Evolutionary conservation across 1,140 invertebrate species (phyloP).

Genomic region (Apis cerana): DNA sequence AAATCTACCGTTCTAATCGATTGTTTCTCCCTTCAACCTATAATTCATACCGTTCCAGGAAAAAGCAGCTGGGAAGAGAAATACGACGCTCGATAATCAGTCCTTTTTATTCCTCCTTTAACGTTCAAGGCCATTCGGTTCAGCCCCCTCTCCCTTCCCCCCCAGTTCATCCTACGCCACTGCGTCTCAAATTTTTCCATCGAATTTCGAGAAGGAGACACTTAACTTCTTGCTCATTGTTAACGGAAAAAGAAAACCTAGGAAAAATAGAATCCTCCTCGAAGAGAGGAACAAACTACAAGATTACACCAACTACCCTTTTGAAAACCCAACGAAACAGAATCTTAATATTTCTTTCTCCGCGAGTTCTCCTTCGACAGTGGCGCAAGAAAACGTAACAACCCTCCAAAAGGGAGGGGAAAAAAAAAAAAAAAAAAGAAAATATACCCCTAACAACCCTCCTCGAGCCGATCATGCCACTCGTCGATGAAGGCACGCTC

Average conservation of each 20-base stretch:
- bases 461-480: not conserved
- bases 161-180: not conserved
- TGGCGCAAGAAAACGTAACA: not conserved
- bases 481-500: constrained; percentile 35
- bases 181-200: not conserved
- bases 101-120: constrained; percentile 58
- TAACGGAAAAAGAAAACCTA: not conserved
- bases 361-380: not conserved
- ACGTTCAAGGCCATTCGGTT: constrained; percentile 30
- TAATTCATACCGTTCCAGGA: constrained; percentile 25
- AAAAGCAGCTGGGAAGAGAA: constrained; percentile 12
- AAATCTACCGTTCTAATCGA: not conserved
- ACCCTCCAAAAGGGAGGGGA: too few species aligned
- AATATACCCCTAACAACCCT: not conserved
- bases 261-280: too few species aligned
- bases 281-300: too few species aligned
- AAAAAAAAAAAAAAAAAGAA: not conserved
- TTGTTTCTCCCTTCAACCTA: not conserved
- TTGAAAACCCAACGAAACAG: too few species aligned
- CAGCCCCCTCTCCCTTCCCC: not conserved
- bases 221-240: not conserved
- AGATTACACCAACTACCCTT: too few species aligned
- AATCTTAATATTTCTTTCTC: too few species aligned
- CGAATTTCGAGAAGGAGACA: not conserved
- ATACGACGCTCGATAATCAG: constrained; percentile 67